Evolutionary conservation across 2,888 invertebrate species (phyloP).

Genomic region (Eretmocerus hayati): DNA sequence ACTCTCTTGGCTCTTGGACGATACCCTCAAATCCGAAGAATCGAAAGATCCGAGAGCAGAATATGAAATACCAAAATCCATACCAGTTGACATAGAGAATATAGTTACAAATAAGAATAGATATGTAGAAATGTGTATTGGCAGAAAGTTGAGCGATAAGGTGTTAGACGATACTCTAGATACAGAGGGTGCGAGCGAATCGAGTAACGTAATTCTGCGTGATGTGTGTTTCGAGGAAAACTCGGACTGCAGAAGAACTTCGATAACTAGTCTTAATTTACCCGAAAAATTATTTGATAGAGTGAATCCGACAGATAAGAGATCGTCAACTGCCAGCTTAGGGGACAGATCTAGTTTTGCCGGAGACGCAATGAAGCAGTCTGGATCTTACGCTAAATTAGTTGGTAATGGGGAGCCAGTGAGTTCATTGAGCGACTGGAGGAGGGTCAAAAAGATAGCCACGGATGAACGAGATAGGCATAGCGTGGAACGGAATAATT

Average conservation of each 20-base stretch:
- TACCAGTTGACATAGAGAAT: conserved; percentile 24
- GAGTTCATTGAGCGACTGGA: conserved; percentile 34
- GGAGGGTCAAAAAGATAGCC: conserved; percentile 27
- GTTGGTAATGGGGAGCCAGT: conserved; percentile 32
- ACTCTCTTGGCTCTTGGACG: conserved; percentile 62
- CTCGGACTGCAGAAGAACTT: conserved; percentile 30
- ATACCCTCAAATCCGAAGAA: conserved; percentile 45
- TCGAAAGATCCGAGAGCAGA: conserved; percentile 51
- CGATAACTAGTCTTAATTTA: conserved; percentile 35
- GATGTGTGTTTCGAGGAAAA: background rate
- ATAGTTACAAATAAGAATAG: background rate
- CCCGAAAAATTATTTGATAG: conserved; percentile 22
- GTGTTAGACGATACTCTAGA: background rate
- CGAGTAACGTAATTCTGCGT: background rate
- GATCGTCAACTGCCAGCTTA: conserved; percentile 30
- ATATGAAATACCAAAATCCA: conserved; percentile 58
- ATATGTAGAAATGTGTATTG: conserved; percentile 14
- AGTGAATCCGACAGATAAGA: conserved; percentile 3
- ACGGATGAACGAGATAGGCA: conserved; percentile 25
- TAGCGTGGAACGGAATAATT: conserved; percentile 33
- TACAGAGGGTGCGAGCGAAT: conserved; percentile 2
- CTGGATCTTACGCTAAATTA: conserved; percentile 27
- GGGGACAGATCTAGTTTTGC: conserved; percentile 37
- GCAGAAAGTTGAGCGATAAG: conserved; percentile 2
- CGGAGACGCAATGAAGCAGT: conserved; percentile 17